A percentile compares a stretch with the other conserved stretches of the same genome.
These are phyloP conservation scores for Tenthredo livida DNA, from an alignment of 2,888 invertebrate species.

Conservation along the genomic window DNA sequence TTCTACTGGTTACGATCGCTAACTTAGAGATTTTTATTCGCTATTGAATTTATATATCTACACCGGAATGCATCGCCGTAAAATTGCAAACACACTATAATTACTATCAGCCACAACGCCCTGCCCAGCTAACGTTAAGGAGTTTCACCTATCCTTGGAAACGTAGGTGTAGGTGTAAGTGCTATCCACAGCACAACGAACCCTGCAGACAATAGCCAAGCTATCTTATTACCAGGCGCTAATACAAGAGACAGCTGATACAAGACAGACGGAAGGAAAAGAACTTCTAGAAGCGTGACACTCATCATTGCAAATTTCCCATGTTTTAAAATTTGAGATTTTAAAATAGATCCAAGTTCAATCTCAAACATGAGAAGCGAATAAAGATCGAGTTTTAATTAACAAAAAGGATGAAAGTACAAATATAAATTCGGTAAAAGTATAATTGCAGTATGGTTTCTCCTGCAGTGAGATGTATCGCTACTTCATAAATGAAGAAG, in stretches of 20 bases:
- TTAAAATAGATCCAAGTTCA: background rate
- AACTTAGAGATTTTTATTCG: background rate
- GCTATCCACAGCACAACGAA: background rate
- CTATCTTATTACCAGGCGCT: background rate
- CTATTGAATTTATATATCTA: background rate
- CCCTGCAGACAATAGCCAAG: background rate
- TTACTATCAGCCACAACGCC: background rate
- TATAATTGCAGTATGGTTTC: background rate
- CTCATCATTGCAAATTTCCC: background rate
- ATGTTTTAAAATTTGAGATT: background rate
- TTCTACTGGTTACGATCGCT: background rate
- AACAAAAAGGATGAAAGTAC: background rate
- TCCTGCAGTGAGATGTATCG: background rate
- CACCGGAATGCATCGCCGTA: background rate
- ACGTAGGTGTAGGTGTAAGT: background rate
- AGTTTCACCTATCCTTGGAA: slow-evolving; percentile 31
- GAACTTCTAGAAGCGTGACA: background rate
- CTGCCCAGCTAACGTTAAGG: background rate
- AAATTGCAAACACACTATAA: background rate
- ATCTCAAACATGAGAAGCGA: background rate
- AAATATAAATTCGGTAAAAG: background rate
- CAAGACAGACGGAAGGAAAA: background rate
- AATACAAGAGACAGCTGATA: too few species aligned
- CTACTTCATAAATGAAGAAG: background rate
- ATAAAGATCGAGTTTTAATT: background rate